Evolutionary conservation across 2,113 vertebrate species (phyloP).

Genomic region (Fulmarus glacialis): DNA sequence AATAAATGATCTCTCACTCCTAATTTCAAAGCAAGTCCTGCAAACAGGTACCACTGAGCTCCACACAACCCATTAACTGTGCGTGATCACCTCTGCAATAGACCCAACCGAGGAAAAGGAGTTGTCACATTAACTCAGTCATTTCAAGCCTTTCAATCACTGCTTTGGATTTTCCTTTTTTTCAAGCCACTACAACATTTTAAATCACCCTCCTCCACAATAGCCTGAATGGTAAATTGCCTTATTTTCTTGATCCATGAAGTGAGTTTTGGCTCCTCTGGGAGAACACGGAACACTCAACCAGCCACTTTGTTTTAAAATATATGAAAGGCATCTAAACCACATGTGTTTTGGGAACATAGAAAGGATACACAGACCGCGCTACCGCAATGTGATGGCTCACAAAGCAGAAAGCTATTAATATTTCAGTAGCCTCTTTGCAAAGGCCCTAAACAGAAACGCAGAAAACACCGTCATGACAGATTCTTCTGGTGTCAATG

Average conservation of each 20-base stretch:
- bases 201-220: conserved; percentile 5
- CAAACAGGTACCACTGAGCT: not conserved
- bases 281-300: not conserved
- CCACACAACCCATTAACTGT: not conserved
- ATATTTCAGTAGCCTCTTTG: conserved; percentile 40
- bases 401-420: conserved; percentile 27
- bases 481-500: not conserved
- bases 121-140: not conserved
- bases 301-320: conserved; percentile 47
- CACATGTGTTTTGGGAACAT: not conserved
- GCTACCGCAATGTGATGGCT: not conserved
- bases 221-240: not conserved
- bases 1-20: conserved; percentile 32
- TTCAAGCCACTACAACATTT: not conserved
- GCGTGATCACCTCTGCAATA: not conserved
- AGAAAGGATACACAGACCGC: not conserved
- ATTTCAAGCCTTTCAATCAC: conserved; percentile 29
- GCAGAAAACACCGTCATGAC: not conserved
- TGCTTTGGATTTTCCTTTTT: not conserved
- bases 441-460: not conserved
- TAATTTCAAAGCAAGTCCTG: conserved; percentile 17
- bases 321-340: conserved; percentile 14
- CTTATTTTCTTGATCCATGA: conserved; percentile 13
- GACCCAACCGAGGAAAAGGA: not conserved
- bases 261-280: conserved; percentile 15